Base-by-base conservation (phyloP, 1,140 invertebrate genomes). In the Pinna nobilis region DNA sequence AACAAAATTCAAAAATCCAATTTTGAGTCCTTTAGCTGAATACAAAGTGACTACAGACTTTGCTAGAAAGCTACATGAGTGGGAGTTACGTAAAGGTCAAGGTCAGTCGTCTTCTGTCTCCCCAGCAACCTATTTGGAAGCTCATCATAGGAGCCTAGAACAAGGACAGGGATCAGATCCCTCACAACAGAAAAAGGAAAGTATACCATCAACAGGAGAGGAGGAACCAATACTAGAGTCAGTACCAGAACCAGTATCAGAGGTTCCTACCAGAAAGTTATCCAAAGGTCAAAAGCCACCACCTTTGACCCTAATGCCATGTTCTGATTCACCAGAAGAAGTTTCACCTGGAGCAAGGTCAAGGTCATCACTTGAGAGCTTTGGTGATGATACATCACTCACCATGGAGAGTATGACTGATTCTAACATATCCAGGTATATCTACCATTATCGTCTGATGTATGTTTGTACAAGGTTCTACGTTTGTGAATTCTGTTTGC, bases 31-130 rank as follows among this genome's bases (percentile, higher is more conserved):
- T 2, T 50, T 84, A 44, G 81, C 79, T 25, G 82, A 82, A 47
- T 82, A 84, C 53, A 95, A 95, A 72, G 82, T 88, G 32, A 96
- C 94, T 9, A 91, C 94, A 53, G 95, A 95, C 78, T 97, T 97
- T 87, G 96, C 95, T 0, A 93, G 93, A 23, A 96, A 96, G 84
- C 90, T 97, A 0, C 95, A 96, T 86, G 95, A 97, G 86, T 97
- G 96, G 96, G 95, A 97, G 86, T 93, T 95, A 74, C 93, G 65
- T 13, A 86, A 82, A 71, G 85, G 83, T 13, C 75, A 69, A 55
- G 75, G 67, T 6, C 70, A 75, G 28, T 82, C 80, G 9, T 74
- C 74, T 55, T 77, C 78, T 15, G 63, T 79, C 20, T 78, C 76
- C 11, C 74, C 77, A 28, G 78, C 83, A 28, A 76, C 83, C 55